Evolutionary conservation across 2,888 invertebrate genomes (phyloP), one percentile per base, ranked within the genome.

Genomic region (Stenotaenia linearis): DNA sequence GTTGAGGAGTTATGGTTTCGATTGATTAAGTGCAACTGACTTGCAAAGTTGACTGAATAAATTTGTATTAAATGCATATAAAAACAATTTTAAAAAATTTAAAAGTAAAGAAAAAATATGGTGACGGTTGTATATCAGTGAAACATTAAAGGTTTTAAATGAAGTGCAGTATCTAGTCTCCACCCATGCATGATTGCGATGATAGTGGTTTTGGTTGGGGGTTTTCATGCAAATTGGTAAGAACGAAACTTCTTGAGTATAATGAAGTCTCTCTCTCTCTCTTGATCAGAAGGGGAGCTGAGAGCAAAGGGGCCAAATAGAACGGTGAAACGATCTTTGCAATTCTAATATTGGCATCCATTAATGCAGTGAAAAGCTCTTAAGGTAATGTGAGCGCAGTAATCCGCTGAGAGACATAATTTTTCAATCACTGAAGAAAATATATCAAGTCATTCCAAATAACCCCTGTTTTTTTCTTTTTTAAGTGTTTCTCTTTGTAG

Each of bases 301-400:
- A 45, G 45, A 45, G 45, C 45, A 45, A 45, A 45, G 45, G 45
- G 45, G 45, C 45, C 45, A 45, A 45, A 45, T 45, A 45, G 45
- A 45, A 45, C 45, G 45, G 45, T 74, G 74, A 25, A 35, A 37
- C 23, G 32, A 18, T 23, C 76, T 76, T 76, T 35, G 76, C 76
- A 76, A 76, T 76, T 76, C 76, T 76, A 76, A 76, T 76, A 76
- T 76, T 23, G 76, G 76, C 35, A 76, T 30, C 76, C 76, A 76
- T 76, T 76, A 76, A 76, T 76, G 76, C 76, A 76, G 76, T 76
- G 76, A 37, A 76, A 35, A 76, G 76, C 76, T 76, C 30, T 76
- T 76, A 76, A 37, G 76, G 76, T 76, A 76, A 76, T 76, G 76
- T 76, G 45, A 76, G 76, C 35, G 76, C 23, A 35, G 76, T 76